phyloP scores from a whole-genome alignment of 1,140 invertebrate genomes.

The Bombus pyrosoma region DNA sequence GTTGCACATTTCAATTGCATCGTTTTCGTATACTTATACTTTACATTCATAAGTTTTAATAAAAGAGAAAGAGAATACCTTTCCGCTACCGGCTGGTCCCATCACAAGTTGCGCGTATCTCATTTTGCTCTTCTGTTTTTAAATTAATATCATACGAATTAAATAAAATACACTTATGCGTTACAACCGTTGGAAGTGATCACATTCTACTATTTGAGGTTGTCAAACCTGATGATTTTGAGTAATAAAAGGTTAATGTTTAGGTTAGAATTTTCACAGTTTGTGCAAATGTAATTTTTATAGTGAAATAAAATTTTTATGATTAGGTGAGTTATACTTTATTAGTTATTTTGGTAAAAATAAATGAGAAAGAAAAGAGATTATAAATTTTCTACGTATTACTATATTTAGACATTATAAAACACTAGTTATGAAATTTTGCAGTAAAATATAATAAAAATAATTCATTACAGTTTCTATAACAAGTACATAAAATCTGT shows the following conservation, averaged over 20 bases:
- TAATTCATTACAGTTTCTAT: neutral
- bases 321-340: neutral
- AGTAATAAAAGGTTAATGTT: neutral
- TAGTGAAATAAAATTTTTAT: neutral
- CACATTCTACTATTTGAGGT: neutral
- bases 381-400: neutral
- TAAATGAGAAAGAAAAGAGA: neutral
- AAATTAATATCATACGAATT: neutral
- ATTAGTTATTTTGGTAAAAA: neutral
- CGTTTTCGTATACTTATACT: neutral
- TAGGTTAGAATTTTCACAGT: neutral
- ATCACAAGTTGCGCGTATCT: slow-evolving; percentile 97
- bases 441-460: neutral
- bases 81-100: slow-evolving; percentile 97
- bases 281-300: neutral
- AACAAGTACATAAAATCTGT: neutral
- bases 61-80: slow-evolving; percentile 84
- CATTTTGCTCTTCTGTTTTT: slow-evolving; percentile 84
- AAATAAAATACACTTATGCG: neutral
- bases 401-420: neutral
- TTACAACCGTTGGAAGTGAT: neutral
- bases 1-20: neutral
- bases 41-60: neutral
- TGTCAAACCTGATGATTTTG: slow-evolving; percentile 2
- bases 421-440: neutral